Base-by-base conservation (phyloP, 1,140 invertebrate species). In the Gonioctena quinquepunctata region DNA sequence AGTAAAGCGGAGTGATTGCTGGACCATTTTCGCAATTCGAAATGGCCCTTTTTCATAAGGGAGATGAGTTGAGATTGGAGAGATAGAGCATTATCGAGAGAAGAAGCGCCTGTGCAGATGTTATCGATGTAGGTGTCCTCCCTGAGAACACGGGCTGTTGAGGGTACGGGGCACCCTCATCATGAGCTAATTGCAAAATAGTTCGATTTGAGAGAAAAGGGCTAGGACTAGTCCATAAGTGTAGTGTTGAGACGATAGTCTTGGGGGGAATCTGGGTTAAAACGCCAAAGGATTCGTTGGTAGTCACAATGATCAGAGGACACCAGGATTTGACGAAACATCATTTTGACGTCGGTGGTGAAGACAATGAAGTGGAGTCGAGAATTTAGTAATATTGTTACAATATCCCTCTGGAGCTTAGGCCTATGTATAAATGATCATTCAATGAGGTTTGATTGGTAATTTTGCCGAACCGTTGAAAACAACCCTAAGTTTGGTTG, bases 331-430 rank as follows among this genome's bases (percentile, higher is more conserved):
- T 68, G 64, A 6, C 64, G 23, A 22, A 67, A 70, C 72, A 73
- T 73, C 56, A 67, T 33, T 11, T 18, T 27, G 16, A 73, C 68
- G 48, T 73, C 69, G 4, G 78, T 78, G 13, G 73, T 71, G 19
- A 86, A 71, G 16, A 78, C 80, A 25, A 81, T 65, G 22, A 48
- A 62, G 64, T 83, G 75, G 25, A 67, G 64, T 57, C 85, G 33
- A 77, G 83, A 86, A 59, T 82, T 78, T 16, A 85, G 71, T 5
- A 86, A 23, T 25, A 85, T 72, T 27, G 73, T 70, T 22, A 80
- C 57, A 13, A 81, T 60, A 22, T 74, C 69, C 8, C 65, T 22
- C n/a, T n/a, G n/a, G n/a, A n/a, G n/a, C n/a, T n/a, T n/a, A n/a
- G n/a, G n/a, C 80, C 78, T 11, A 63, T 25, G 3, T 66, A 63